Evolutionary conservation across 2,797 vertebrate species (phyloP).

Genomic region (Jordanella pulchra): DNA sequence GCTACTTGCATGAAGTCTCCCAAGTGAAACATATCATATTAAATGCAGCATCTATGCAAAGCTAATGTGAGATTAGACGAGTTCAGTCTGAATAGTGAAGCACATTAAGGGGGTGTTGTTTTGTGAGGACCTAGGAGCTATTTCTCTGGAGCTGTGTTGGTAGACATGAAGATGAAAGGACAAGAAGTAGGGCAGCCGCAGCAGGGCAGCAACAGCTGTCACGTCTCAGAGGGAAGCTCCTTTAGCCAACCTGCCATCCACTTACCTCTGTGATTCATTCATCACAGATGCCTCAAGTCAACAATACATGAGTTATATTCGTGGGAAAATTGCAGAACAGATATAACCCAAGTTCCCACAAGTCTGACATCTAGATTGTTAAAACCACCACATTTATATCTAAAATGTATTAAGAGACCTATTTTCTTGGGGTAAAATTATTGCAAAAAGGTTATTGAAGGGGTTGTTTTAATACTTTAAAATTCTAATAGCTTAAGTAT

Average conservation of each 20-base stretch:
- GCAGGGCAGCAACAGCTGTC: slow-evolving; percentile 56
- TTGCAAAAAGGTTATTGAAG: slow-evolving; percentile 7
- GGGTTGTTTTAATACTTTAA: slow-evolving; percentile 10
- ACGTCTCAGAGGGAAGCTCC: slow-evolving; percentile 36
- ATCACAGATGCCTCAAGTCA: slow-evolving; percentile 43
- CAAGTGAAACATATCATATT: slow-evolving; percentile 10
- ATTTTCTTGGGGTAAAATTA: slow-evolving; percentile 13
- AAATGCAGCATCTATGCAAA: slow-evolving; percentile 33
- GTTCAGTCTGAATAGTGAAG: slow-evolving; percentile 49
- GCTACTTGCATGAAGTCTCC: background rate
- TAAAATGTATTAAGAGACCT: background rate
- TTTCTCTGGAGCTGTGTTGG: slow-evolving; percentile 18
- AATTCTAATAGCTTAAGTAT: slow-evolving; percentile 16
- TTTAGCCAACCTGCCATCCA: slow-evolving; percentile 45
- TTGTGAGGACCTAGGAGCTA: slow-evolving; percentile 11
- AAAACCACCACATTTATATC: slow-evolving; percentile 7
- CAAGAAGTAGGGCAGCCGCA: slow-evolving; percentile 20
- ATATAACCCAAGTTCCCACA: slow-evolving; percentile 16
- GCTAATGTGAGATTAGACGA: slow-evolving; percentile 21
- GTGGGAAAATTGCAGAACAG: slow-evolving; percentile 27
- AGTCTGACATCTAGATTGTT: slow-evolving; percentile 32
- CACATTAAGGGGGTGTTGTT: slow-evolving; percentile 16
- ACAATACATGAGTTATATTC: slow-evolving; percentile 30
- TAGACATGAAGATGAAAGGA: slow-evolving; percentile 33
- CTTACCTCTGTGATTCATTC: slow-evolving; percentile 40